Evolutionary conservation across 2,797 vertebrate genomes (phyloP), one percentile per base, ranked within the genome.

Genomic region (Centroberyx gerrardi): DNA sequence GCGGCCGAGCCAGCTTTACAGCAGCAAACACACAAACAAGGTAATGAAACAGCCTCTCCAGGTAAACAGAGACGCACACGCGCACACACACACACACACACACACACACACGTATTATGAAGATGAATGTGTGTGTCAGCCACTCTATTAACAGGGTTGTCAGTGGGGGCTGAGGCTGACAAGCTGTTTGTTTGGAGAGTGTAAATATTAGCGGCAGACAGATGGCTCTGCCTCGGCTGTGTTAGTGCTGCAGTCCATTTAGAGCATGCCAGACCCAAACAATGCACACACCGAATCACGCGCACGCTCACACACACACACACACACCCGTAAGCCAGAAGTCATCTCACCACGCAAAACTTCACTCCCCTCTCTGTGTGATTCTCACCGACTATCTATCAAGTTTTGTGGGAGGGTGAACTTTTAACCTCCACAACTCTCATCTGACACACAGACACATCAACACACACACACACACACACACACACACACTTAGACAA

Each of bases 151-250:
- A 55, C 8, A 46, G 52, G 70, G 42, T 70, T 68, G 78, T 73
- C 58, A 62, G 60, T 6, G 46, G 36, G 49, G 60, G 44, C 68
- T 56, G 38, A 33, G 28, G 65, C 67, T 81, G 78, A 81, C 82
- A 71, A 76, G 38, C 66, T 84, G 84, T 90, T 90, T 87, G 81
- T 87, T 84, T 87, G 69, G 76, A 86, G 72, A 81, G 65, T 82
- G 81, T 81, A 92, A 90, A 91, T 89, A 90, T 87, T 88, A 87
- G 80, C 80, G 66, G 67, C 62, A 68, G 78, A 75, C 84, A 83
- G 84, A 85, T 84, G 36, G 51, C 48, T 58, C 38, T 52, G 74
- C 70, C 62, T 56, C 13, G 58, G 67, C 71, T 79, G 22, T 78
- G 76, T 75, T 84, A 78, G 72, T 59, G 65, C 73, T 55, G 68